Percentiles rank a stretch among this genome's conserved stretches.
These are phyloP conservation scores for Vollenhovia emeryi DNA, from an alignment of 1,140 invertebrate species.

Conservation along the genomic window DNA sequence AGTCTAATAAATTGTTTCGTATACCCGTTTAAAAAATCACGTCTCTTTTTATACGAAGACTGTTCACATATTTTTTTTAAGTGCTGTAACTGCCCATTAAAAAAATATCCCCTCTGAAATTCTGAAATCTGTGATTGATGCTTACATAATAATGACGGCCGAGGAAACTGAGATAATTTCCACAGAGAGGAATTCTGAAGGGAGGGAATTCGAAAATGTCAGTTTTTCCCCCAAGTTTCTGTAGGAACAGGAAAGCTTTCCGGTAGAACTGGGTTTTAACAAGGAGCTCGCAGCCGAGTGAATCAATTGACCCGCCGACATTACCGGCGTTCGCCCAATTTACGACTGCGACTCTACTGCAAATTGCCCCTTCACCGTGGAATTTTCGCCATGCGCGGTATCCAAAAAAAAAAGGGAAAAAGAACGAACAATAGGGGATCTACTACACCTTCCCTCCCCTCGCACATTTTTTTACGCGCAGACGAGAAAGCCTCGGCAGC, in stretches of 20 bases:
- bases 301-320: constrained; percentile 31
- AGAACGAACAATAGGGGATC: not conserved
- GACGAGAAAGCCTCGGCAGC: not conserved
- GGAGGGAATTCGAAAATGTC: not conserved
- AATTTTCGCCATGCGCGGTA: not conserved
- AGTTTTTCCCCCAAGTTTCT: constrained; percentile 12
- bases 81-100: not conserved
- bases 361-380: constrained; percentile 1
- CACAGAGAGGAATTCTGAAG: not conserved
- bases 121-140: not conserved
- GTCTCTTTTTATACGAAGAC: not conserved
- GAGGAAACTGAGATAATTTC: not conserved
- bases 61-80: not conserved
- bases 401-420: not conserved
- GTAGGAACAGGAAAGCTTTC: constrained; percentile 12
- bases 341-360: not conserved
- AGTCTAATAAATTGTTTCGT: not conserved
- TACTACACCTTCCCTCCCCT: not conserved
- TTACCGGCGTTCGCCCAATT: constrained; percentile 19
- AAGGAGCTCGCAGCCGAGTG: constrained; percentile 11
- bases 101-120: not conserved
- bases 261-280: not conserved
- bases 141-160: not conserved
- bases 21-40: not conserved
- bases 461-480: not conserved